Evolutionary conservation across 1,140 invertebrate genomes (phyloP), one percentile per base, ranked within the genome.

Genomic region (Thaumatotibia leucotreta): DNA sequence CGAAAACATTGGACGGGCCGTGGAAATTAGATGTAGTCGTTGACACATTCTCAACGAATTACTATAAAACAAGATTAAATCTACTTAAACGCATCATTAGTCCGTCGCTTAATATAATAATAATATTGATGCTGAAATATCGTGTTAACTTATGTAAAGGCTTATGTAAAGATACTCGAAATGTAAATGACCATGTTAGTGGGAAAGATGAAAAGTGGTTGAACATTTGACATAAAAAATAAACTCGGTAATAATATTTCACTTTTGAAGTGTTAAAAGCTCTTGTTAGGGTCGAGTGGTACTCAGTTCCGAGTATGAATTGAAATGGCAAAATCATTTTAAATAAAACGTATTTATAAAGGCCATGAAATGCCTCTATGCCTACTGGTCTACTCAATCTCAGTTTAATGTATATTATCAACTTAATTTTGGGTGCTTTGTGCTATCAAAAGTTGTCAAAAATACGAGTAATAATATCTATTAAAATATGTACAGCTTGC

Each of bases 351-450:
- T 79, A n/a, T n/a, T n/a, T n/a, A 73, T 76, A 67, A 72, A 39
- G 67, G 67, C 24, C 68, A 65, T 39, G 63, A 73, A 74, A 74
- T 68, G 68, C 68, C 66, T 73, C 70, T 76, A 76, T 76, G n/a
- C n/a, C n/a, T n/a, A 76, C 66, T 70, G 69, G 67, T 65, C 67
- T 70, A 69, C 70, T 76, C 66, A 66, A 74, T 79, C 76, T 74
- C 76, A 79, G 76, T 79, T 76, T 73, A 76, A 79, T 68, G 68
- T 61, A 67, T 76, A 76, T 79, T 79, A 79, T 79, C 74, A 73
- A 66, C 62, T 69, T 54, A 68, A 72, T 70, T 54, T 54, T 49
- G 65, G 62, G 69, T 67, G 66, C 69, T 74, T 76, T 74, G 72
- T 78, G 76, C 63, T 10, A 29, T 23, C 24, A 78, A 78, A 61